Percentiles rank a stretch among this genome's conserved stretches.
Evolutionary conservation across 1,140 invertebrate genomes (phyloP).

Genomic region (Ceratosolen solmsi): DNA sequence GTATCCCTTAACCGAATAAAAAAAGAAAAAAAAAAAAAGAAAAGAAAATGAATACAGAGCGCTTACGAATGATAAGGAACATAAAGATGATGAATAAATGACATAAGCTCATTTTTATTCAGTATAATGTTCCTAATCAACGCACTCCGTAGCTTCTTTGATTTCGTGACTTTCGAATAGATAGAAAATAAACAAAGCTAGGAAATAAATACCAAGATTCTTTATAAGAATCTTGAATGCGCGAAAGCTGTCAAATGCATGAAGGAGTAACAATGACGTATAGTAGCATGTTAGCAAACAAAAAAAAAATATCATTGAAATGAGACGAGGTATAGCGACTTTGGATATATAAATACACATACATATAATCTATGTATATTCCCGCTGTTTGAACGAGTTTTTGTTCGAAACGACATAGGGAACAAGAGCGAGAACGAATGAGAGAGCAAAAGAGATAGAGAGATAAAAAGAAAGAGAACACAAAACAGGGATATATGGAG

Average conservation of each 20-base stretch:
- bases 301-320: background rate
- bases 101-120: background rate
- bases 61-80: background rate
- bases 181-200: background rate
- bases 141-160: background rate
- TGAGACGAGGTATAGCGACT: background rate
- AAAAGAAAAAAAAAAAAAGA: background rate
- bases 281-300: background rate
- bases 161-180: background rate
- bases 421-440: background rate
- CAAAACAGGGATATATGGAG: background rate
- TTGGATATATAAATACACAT: constrained; percentile 4
- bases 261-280: background rate
- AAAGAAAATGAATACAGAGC: background rate
- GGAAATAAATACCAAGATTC: background rate
- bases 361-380: background rate
- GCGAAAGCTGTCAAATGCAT: background rate
- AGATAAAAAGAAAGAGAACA: no score
- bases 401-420: constrained; percentile 7
- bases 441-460: background rate
- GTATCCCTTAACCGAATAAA: no score
- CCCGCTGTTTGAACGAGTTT: constrained; percentile 25
- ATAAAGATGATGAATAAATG: background rate
- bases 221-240: background rate
- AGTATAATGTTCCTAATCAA: background rate